Conservation (phyloP, 2,888 invertebrate genomes). For the Hyalella azteca region DNA sequence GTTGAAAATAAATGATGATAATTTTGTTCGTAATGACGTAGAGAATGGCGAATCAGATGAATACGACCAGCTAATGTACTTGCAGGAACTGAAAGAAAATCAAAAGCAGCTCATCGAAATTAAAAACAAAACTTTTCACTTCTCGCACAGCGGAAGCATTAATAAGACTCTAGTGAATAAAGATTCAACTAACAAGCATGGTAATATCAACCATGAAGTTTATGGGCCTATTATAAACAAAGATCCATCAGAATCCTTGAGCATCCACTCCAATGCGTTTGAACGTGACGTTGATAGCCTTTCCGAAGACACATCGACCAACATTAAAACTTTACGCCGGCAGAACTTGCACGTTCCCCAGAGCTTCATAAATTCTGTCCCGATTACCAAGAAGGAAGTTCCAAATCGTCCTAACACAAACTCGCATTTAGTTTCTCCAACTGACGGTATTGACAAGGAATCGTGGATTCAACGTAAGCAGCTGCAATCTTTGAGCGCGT, state of each 20-base stretch:
- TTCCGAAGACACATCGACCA: not conserved
- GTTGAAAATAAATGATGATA: too few species aligned
- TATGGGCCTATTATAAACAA: too few species aligned
- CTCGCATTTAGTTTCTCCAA: too few species aligned
- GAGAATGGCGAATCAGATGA: not conserved
- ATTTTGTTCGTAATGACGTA: too few species aligned
- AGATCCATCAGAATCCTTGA: too few species aligned
- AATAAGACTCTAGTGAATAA: not conserved
- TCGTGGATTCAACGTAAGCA: not conserved
- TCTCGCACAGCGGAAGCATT: not conserved
- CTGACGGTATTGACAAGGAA: not conserved
- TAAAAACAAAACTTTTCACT: not conserved
- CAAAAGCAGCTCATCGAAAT: not conserved
- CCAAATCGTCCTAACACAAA: too few species aligned
- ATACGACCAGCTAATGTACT: not conserved
- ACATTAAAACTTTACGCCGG: not conserved
- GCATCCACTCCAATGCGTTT: not conserved
- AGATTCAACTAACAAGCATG: too few species aligned
- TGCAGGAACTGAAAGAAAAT: not conserved
- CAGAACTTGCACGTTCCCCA: constrained; percentile 14
- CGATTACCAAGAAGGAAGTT: constrained; percentile 6
- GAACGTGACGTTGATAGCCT: too few species aligned
- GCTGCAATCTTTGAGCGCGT: not conserved
- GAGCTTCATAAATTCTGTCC: not conserved
- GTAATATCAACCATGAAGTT: too few species aligned